These are phyloP conservation scores for Lophochroa leadbeateri DNA, from an alignment of 2,113 vertebrate genomes.

Conservation along the genomic window DNA sequence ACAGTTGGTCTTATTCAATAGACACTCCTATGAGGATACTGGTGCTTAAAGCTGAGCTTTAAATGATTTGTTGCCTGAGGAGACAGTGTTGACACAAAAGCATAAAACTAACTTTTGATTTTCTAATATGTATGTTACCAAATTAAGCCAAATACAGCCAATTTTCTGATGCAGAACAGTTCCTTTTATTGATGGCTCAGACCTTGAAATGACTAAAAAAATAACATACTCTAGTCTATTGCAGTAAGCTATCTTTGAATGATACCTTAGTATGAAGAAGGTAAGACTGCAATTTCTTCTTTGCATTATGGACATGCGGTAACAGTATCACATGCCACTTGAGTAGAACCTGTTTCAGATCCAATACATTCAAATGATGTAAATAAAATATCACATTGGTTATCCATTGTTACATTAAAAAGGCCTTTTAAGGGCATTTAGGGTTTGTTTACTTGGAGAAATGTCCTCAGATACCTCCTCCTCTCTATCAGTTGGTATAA, in stretches of 20 bases:
- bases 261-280: neutral
- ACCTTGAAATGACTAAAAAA: neutral
- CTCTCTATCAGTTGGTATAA: neutral
- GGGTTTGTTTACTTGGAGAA: neutral
- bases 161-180: neutral
- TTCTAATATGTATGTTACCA: neutral
- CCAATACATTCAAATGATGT: neutral
- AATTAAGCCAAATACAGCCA: neutral
- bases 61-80: neutral
- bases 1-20: neutral
- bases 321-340: neutral
- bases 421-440: neutral
- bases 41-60: neutral
- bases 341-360: neutral
- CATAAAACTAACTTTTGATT: neutral
- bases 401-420: neutral
- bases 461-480: neutral
- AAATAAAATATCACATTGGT: neutral
- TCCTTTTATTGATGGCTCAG: neutral
- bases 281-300: neutral
- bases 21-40: neutral
- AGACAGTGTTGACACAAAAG: neutral
- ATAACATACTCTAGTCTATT: neutral
- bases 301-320: neutral
- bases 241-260: neutral